These are phyloP conservation scores for Xerus inauris DNA, from an alignment of 2,113 vertebrate species.

Conservation along the genomic window DNA sequence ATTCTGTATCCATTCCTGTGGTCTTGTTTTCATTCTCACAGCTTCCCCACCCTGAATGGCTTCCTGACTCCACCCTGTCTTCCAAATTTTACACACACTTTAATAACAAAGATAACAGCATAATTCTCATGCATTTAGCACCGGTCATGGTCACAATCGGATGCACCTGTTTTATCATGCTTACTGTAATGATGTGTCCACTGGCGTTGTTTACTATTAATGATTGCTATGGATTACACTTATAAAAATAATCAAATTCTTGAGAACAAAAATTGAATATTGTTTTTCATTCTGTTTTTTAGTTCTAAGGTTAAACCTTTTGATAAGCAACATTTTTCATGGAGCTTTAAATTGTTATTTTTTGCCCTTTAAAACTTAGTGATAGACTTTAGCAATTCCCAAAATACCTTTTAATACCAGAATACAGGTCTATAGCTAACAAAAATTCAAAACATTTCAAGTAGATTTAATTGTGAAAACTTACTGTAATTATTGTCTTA, in stretches of 20 bases:
- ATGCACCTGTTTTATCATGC: neutral
- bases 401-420: neutral
- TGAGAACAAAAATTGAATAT: neutral
- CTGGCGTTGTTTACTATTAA: neutral
- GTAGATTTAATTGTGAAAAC: neutral
- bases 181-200: neutral
- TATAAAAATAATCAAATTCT: neutral
- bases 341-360: neutral
- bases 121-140: neutral
- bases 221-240: neutral
- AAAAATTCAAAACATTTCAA: neutral
- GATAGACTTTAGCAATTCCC: neutral
- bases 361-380: neutral
- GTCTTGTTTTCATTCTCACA: neutral
- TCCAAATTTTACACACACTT: neutral
- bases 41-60: neutral
- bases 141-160: neutral
- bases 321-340: neutral
- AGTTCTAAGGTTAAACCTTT: neutral
- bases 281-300: neutral
- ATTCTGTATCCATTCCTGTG: too few relatives aligned
- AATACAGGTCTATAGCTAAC: neutral
- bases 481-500: neutral
- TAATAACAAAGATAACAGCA: neutral
- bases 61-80: neutral